Evolutionary conservation across 2,888 invertebrate genomes (phyloP), one percentile per base, ranked within the genome.

Genomic region (Cheiracanthium punctorium): DNA sequence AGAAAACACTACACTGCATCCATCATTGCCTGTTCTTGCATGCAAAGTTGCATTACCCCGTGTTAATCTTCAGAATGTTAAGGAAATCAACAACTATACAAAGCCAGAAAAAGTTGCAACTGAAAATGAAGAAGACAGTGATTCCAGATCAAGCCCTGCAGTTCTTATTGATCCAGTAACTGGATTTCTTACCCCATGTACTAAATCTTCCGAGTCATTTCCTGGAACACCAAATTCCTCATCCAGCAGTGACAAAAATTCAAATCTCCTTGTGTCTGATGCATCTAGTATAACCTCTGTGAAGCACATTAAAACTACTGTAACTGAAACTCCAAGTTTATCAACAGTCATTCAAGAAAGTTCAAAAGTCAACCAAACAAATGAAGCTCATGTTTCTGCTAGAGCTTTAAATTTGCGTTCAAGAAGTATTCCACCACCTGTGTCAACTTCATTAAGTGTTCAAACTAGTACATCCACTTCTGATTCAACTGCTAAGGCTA

Each of bases 131-230:
- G 80, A 87, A 75, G 88, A 85, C 37, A 80, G 65, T 70, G 82
- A 86, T 64, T 82, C 86, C 29, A 65, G 74, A 29, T 80, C 87
- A 14, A 85, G 88, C 75, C 94, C 95, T 0, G 93, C 94, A 90
- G 94, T 94, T 2, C 91, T 95, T 24, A 95, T 95, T 65, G 95
- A 95, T 91, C 95, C 95, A 0, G 95, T 95, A 0, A 95, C 95
- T 0, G 95, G 95, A 1, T 92, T 95, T 89, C 92, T 95, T 41
- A 94, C 94, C 81, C 94, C 94, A 0, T 89, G 90, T 24, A 94
- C 95, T 93, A 93, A 94, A 64, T 37, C 24, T 14, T 24, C 20
- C n/a, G 81, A 81, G 20, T n/a, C 43, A 28, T 1, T 14, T n/a
- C 20, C 43, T 24, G 70, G 29, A 43, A 77, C 32, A 37, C 48